Conservation (phyloP, 2,113 vertebrate species). For the Apeltes quadracus region DNA sequence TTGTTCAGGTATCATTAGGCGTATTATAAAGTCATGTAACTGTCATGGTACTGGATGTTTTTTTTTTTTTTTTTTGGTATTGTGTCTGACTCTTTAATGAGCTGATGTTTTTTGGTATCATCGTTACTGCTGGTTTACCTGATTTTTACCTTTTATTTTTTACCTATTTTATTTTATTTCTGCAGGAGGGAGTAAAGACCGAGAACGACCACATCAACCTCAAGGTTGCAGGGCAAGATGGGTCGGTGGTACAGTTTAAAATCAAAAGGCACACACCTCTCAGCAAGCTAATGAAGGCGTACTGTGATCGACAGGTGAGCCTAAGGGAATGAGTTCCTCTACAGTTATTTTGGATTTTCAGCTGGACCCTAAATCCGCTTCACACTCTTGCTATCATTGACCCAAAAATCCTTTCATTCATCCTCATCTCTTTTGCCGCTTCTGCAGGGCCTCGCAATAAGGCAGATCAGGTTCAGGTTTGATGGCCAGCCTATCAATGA, state of each 20-base stretch:
- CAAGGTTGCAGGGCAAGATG: slow-evolving; percentile 92
- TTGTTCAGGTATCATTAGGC: no score
- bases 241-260: slow-evolving; percentile 94
- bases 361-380: not conserved
- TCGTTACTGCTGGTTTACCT: not conserved
- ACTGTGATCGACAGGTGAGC: slow-evolving; percentile 93
- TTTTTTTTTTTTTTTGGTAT: not conserved
- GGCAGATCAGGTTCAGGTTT: slow-evolving; percentile 88
- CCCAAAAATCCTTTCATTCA: not conserved
- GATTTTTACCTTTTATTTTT: not conserved
- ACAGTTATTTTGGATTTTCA: not conserved
- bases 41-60: not conserved
- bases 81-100: not conserved
- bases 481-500: slow-evolving; percentile 87
- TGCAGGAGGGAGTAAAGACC: slow-evolving; percentile 89
- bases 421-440: not conserved
- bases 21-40: not conserved
- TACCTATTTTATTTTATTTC: no score
- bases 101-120: not conserved
- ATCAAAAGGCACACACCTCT: slow-evolving; percentile 94
- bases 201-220: slow-evolving; percentile 95
- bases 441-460: slow-evolving; percentile 83
- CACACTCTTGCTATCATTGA: not conserved
- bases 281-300: slow-evolving; percentile 95
- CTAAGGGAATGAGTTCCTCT: not conserved